Evolutionary conservation across 1,140 invertebrate species (phyloP).

Genomic region (Protaetia brevitarsis): DNA sequence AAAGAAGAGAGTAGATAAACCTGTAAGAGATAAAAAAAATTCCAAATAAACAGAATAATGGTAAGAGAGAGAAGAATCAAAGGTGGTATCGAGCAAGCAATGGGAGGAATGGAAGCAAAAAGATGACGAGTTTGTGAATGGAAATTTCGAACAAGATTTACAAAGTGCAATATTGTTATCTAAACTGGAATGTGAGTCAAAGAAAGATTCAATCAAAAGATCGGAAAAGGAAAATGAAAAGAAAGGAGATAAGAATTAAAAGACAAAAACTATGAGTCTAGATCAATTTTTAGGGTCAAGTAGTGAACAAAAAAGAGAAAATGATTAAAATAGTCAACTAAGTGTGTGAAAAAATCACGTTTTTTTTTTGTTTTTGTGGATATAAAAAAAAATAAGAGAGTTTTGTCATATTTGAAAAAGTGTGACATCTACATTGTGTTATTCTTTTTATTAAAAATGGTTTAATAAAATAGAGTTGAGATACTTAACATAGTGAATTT

Average conservation of each 20-base stretch:
- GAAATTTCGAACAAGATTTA: constrained; percentile 63
- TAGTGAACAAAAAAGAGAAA: constrained; percentile 22
- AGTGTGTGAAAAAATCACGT: too few species aligned
- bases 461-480: too few species aligned
- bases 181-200: constrained; percentile 67
- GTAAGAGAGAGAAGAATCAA: constrained; percentile 51
- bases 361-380: too few species aligned
- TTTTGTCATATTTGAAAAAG: too few species aligned
- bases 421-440: too few species aligned
- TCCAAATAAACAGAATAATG: constrained; percentile 24
- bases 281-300: constrained; percentile 57
- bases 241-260: constrained; percentile 57
- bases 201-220: constrained; percentile 54
- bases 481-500: too few species aligned
- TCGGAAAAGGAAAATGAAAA: constrained; percentile 47
- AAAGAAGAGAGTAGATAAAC: constrained; percentile 26
- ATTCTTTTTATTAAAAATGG: too few species aligned
- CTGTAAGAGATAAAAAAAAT: constrained; percentile 21
- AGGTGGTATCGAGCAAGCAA: constrained; percentile 48
- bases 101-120: constrained; percentile 63
- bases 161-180: constrained; percentile 65
- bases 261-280: constrained; percentile 64
- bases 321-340: too few species aligned
- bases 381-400: too few species aligned
- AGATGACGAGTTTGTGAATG: constrained; percentile 60